These are phyloP conservation scores for Cosmia trapezina DNA, from an alignment of 2,888 invertebrate species.

Conservation along the genomic window DNA sequence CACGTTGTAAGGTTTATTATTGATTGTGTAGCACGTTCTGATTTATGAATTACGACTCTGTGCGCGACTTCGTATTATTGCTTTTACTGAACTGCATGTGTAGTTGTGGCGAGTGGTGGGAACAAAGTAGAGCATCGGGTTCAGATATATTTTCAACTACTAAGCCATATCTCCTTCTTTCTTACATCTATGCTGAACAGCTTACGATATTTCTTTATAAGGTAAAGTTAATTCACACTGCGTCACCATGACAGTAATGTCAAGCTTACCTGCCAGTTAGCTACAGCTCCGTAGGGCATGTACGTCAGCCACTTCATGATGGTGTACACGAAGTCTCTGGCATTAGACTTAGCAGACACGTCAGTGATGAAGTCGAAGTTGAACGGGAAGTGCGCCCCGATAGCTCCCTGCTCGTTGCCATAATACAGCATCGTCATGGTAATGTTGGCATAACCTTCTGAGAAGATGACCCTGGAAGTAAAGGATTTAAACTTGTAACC, in stretches of 20 bases:
- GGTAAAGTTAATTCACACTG: neutral
- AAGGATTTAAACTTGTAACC: neutral
- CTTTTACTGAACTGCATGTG: no score
- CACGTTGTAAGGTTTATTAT: no score
- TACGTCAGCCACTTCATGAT: conserved; percentile 91
- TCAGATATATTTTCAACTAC: no score
- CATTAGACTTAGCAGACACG: conserved; percentile 83
- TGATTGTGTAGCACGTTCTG: no score
- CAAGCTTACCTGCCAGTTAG: conserved; percentile 92
- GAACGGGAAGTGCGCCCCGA: conserved; percentile 92
- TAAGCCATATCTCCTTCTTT: no score
- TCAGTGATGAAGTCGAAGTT: conserved; percentile 91
- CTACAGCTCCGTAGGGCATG: conserved; percentile 89
- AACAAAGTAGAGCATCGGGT: no score
- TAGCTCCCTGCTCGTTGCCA: conserved; percentile 82
- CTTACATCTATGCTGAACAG: no score
- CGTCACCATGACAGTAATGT: neutral
- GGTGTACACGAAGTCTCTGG: conserved; percentile 85
- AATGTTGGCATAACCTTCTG: conserved; percentile 91
- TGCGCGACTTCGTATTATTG: no score
- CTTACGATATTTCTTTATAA: neutral
- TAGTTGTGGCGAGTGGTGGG: no score
- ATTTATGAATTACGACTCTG: no score
- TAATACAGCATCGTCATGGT: conserved; percentile 91
- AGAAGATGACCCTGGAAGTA: conserved; percentile 88